A percentile compares a stretch with the other conserved stretches of the same genome.
These are phyloP conservation scores for Crotophaga sulcirostris DNA, from an alignment of 2,113 vertebrate genomes.

Conservation along the genomic window DNA sequence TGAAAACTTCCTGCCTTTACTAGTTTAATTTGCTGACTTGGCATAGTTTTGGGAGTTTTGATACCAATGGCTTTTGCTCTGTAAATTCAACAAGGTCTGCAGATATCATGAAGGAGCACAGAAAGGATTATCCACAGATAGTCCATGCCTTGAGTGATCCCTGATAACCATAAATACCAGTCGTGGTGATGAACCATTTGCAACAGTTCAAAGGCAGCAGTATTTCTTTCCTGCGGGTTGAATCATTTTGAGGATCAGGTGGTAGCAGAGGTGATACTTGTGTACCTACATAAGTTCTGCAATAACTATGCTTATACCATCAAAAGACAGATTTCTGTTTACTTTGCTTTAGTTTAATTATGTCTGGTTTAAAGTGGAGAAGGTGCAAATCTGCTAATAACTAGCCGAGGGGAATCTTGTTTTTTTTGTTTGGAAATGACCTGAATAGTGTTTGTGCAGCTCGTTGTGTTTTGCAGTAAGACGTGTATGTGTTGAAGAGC, in stretches of 20 bases:
- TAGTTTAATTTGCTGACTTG: rapidly evolving
- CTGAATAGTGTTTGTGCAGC: background rate
- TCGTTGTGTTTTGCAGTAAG: background rate
- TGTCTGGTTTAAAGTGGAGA: background rate
- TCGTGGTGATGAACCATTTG: background rate
- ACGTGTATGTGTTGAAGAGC: background rate
- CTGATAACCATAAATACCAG: background rate
- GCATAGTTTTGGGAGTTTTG: background rate
- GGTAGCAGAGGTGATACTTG: background rate
- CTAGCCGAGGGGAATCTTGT: background rate
- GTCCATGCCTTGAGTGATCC: background rate
- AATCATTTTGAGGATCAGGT: background rate
- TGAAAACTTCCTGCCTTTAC: background rate
- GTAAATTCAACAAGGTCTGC: background rate
- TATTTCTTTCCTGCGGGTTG: background rate
- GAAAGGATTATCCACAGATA: background rate
- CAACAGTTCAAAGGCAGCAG: background rate
- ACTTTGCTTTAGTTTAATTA: background rate
- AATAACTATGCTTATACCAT: background rate
- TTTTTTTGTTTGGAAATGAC: background rate
- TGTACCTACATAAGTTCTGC: background rate
- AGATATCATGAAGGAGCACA: background rate
- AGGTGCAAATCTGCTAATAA: background rate
- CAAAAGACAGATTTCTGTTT: background rate
- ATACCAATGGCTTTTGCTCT: background rate